Evolutionary conservation across 2,888 invertebrate species (phyloP).

Genomic region (Bembecia ichneumoniformis): DNA sequence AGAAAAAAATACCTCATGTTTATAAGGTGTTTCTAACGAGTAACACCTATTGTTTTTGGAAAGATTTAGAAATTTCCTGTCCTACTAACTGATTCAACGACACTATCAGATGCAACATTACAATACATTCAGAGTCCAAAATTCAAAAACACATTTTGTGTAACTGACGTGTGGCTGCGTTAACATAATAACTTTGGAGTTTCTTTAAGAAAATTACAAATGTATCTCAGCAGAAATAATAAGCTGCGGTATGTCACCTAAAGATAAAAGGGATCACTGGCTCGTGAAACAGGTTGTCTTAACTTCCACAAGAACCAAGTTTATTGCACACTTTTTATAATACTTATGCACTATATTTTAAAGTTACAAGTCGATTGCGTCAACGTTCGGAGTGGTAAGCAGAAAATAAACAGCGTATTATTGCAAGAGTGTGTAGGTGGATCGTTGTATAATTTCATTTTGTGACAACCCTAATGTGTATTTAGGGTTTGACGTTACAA

Average conservation of each 20-base stretch:
- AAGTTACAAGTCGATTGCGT: constrained; percentile 12
- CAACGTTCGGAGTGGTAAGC: constrained; percentile 13
- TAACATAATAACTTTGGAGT: neutral
- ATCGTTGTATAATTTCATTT: constrained; percentile 64
- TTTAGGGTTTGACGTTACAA: constrained; percentile 26
- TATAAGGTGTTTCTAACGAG: too few relatives aligned
- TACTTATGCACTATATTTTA: constrained; percentile 2
- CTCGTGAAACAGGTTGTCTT: constrained; percentile 56
- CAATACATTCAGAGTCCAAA: too few relatives aligned
- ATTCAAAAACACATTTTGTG: too few relatives aligned
- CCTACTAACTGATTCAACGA: too few relatives aligned
- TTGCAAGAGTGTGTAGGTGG: constrained; percentile 53
- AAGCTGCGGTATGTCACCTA: constrained; percentile 60
- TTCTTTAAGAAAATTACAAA: constrained; percentile 30
- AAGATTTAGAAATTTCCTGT: too few relatives aligned
- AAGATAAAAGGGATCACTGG: constrained; percentile 63
- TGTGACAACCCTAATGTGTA: constrained; percentile 51
- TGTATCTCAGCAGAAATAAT: constrained; percentile 59
- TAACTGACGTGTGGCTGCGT: too few relatives aligned
- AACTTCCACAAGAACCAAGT: constrained; percentile 17
- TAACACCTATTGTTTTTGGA: too few relatives aligned
- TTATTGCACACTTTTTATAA: constrained; percentile 10
- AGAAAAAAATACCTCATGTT: too few relatives aligned
- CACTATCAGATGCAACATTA: too few relatives aligned
- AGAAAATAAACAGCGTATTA: constrained; percentile 56